A percentile compares a stretch with the other conserved stretches of the same genome.
phyloP scores from a whole-genome alignment of 2,797 vertebrate species.

The Chrosomus eos region DNA sequence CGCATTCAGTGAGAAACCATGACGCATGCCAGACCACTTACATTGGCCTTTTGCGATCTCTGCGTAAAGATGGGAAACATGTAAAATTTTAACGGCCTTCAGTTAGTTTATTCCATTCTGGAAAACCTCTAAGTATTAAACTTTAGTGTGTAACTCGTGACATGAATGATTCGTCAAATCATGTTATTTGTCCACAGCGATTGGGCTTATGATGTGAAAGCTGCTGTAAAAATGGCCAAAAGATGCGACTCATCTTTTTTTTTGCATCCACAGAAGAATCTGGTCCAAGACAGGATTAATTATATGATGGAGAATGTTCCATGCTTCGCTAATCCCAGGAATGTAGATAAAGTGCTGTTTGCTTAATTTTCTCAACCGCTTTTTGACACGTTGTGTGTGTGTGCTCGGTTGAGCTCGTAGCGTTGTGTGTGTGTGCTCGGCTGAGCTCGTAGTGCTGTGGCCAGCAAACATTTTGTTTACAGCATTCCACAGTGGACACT shows the following conservation, averaged over 20 bases:
- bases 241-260: neutral
- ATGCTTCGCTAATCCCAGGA: slow-evolving; percentile 14
- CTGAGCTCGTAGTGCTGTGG: slow-evolving; percentile 64
- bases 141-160: neutral
- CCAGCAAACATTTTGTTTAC: slow-evolving; percentile 75
- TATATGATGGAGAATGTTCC: slow-evolving; percentile 2
- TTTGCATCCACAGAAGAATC: neutral
- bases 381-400: slow-evolving; percentile 35
- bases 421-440: slow-evolving; percentile 50
- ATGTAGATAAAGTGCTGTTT: slow-evolving; percentile 40
- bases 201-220: neutral
- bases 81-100: neutral
- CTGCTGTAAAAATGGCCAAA: neutral
- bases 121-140: neutral
- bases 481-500: slow-evolving; percentile 72
- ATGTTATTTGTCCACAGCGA: neutral
- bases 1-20: slow-evolving; percentile 23
- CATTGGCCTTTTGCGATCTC: neutral
- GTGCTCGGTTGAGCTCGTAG: slow-evolving; percentile 55
- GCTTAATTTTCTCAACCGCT: slow-evolving; percentile 23
- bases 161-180: neutral
- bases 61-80: slow-evolving; percentile 9
- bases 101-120: neutral
- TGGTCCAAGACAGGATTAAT: slow-evolving; percentile 15
- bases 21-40: slow-evolving; percentile 24